Percentiles rank a stretch among this genome's conserved stretches.
Conservation (phyloP, 2,113 vertebrate species). For the Laticauda colubrina region DNA sequence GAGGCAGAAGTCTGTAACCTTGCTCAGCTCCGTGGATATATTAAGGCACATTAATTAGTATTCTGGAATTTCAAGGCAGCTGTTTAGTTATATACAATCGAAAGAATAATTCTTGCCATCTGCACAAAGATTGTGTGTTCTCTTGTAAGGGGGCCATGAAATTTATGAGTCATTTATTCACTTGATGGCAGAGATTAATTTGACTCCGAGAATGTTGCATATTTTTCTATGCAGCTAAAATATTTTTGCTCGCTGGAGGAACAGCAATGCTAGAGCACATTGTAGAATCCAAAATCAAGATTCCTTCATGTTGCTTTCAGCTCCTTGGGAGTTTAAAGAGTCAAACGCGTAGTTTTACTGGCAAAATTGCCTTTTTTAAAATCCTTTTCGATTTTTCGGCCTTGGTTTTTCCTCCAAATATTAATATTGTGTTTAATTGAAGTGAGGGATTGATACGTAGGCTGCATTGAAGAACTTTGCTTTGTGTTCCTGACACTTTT, state of each 20-base stretch:
- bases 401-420: not conserved
- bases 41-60: not conserved
- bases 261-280: not conserved
- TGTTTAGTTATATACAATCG: not conserved
- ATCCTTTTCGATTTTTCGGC: not conserved
- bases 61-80: not conserved
- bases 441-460: not conserved
- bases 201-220: not conserved
- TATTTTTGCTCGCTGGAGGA: not conserved
- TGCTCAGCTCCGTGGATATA: not conserved
- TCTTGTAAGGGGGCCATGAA: not conserved
- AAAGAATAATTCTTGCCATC: not conserved
- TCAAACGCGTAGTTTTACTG: not conserved
- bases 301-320: not conserved
- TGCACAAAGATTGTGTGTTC: not conserved
- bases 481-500: not conserved
- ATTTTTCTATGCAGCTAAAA: not conserved
- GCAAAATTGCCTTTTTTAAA: not conserved
- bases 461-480: not conserved
- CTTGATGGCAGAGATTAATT: not conserved
- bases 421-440: not conserved
- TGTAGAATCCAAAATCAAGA: not conserved
- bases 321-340: not conserved
- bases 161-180: not conserved
- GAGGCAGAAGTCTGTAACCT: not conserved